Base-by-base conservation (phyloP, 2,113 vertebrate genomes). In the Rhadina sibilatrix region DNA sequence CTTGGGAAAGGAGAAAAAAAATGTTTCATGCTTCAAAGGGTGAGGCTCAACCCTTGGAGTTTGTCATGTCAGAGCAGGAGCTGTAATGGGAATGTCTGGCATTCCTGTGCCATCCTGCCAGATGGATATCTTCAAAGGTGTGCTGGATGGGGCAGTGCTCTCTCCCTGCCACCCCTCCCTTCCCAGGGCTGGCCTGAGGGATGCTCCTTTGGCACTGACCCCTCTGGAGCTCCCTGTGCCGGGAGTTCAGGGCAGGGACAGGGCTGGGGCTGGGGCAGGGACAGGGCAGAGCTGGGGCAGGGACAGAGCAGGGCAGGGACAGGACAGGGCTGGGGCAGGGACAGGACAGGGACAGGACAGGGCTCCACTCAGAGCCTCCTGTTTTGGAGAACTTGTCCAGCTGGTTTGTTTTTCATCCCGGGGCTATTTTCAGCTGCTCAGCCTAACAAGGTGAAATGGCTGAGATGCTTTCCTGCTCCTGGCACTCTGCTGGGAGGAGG, bases 381-480 rank as follows among this genome's bases (percentile, higher is more conserved):
- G 59, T 75, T 79, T 60, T 19, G 90, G 68, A 65, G 94, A 70
- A 65, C 85, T 90, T 94, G 93, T 94, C 83, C 83, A 80, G 14
- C 90, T 59, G 90, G 96, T 83, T 96, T 94, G 85, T 95, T 97
- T 97, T 97, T 92, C 95, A 97, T 95, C 77, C 66, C 2, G 12
- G 33, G 83, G 76, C 97, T 97, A 97, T 97, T 98, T 98, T 97
- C 89, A 94, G 97, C 95, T 22, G 4, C 95, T 65, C 92, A 91
- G 86, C 89, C 92, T 56, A 93, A 86, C 94, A 94, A 98, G 97
- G 96, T 97, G 97, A 84, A 95, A 96, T 97, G 96, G 85, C 71
- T 96, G 96, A 86, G 95, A 98, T 97, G 90, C 91, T 97, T 97
- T 84, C 70, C 83, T 14, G 15, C 52, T 93, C 87, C 85, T 77